Base-by-base conservation (phyloP, 1,140 invertebrate species). In the Dreissena polymorpha region DNA sequence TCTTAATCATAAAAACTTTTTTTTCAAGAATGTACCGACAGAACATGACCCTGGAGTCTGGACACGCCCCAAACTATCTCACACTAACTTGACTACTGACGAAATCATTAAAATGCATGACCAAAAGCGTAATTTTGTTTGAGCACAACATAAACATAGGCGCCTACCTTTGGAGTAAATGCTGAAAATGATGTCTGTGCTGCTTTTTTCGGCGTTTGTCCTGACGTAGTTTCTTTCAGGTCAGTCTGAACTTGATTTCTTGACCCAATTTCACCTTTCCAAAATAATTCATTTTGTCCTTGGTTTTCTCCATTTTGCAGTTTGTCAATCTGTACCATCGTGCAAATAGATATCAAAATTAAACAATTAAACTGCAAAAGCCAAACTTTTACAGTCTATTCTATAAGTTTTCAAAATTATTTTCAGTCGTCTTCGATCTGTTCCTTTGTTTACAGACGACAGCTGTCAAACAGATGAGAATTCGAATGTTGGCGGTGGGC, bases 381-480 rank as follows among this genome's bases (percentile, higher is more conserved):
- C 5, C 10, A 13, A n/a, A 39, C 64, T 27, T 67, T 70, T 69
- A 57, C 64, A 57, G 50, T 14, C 57, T 53, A 27, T 69, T 55
- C 57, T 39, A 10, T 64, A 53, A 27, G 64, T 7, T 57, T 65
- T 65, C 68, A 55, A 69, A 53, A 78, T 69, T 55, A 78, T 55
- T 27, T 29, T 55, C 57, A 50, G 76, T 69, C 39, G 39, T 53
- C 65, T 64, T 60, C 67, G 65, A 39, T 79, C 50, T 21, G 27
- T 65, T 53, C 49, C 78, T 80, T 80, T 80, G 78, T 80, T 71
- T 80, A 80, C 78, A 80, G 78, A 80, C 78, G 78, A 80, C 85
- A 83, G 85, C 85, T 86, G 85, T 86, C 85, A 86, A 85, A 86
- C 80, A 74, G 70, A 74, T 80, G 76, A 79, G 55, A n/a, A 49